Base-by-base conservation (phyloP, 2,113 vertebrate genomes). In the Psittacula cyanocephala region DNA sequence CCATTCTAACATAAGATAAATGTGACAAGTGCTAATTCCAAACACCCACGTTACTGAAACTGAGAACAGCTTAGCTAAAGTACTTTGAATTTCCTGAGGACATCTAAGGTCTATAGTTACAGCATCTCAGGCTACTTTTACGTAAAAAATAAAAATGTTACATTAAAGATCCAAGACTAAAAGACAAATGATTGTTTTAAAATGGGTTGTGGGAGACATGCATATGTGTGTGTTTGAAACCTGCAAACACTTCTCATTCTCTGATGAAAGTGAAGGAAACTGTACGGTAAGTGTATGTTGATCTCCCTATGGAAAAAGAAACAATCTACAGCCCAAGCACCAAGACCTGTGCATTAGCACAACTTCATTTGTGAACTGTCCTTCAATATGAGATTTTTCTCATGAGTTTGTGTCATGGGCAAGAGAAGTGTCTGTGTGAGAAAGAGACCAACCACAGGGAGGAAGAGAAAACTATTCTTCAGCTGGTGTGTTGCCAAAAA, bases 21-120 rank as follows among this genome's bases (percentile, higher is more conserved):
- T 95, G 78, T 97, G 91, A 96, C 91, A 96, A 92, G 93, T 93
- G 93, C 76, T 95, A 95, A 96, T 97, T 97, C 81, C 63, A 76
- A 92, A 92, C 88, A 86, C 78, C 90, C 81, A 93, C 75, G 0
- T 65, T 91, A 80, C 7, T 93, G 91, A 96, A 96, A 91, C 84
- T 94, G 93, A 90, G 71, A 95, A 95, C 46, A 93, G 57, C 55
- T 95, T 92, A 71, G 33, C 53, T 93, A 57, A 92, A 93, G 81
- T 60, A 65, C 47, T 91, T 91, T 47, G 49, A 89, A 81, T 95
- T 91, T 97, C 55, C 60, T 86, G 71, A 91, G 77, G 86, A 94
- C 75, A 84, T 81, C 81, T 89, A 62, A 97, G 83, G 85, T 82
- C 88, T 95, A 46, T 17, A 46, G 62, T 92, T 96, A 59, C 11